These are phyloP conservation scores for Drosophila monieri DNA, from an alignment of 2,888 invertebrate species.

Conservation along the genomic window DNA sequence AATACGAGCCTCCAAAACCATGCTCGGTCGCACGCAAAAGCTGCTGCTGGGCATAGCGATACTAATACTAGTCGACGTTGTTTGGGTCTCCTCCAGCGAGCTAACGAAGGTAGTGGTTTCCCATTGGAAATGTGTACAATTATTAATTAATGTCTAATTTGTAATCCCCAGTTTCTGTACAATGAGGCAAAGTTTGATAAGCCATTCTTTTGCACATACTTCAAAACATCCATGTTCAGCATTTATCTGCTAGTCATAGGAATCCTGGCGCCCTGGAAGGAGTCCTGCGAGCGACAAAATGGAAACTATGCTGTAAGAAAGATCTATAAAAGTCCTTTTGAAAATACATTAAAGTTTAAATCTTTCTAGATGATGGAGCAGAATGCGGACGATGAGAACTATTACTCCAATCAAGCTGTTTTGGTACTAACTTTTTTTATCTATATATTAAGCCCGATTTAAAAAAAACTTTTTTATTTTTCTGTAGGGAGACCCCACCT, in stretches of 20 bases:
- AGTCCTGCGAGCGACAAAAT: slow-evolving; percentile 89
- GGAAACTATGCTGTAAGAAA: slow-evolving; percentile 89
- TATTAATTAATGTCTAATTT: neutral
- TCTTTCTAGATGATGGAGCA: slow-evolving; percentile 88
- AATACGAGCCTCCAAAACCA: slow-evolving; percentile 46
- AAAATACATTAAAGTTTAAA: neutral
- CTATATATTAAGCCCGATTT: neutral
- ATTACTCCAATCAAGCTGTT: slow-evolving; percentile 87
- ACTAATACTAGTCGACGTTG: slow-evolving; percentile 94
- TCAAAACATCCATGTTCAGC: slow-evolving; percentile 97
- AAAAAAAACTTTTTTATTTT: neutral
- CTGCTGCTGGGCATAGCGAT: slow-evolving; percentile 93
- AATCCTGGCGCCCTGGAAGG: slow-evolving; percentile 95
- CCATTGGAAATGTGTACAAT: neutral
- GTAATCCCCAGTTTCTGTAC: slow-evolving; percentile 89
- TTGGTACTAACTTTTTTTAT: slow-evolving; percentile 61
- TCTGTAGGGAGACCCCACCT: slow-evolving; percentile 93
- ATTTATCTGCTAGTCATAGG: slow-evolving; percentile 95
- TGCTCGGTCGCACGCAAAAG: slow-evolving; percentile 87
- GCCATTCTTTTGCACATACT: slow-evolving; percentile 97
- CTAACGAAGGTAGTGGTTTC: slow-evolving; percentile 91
- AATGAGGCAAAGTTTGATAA: slow-evolving; percentile 93
- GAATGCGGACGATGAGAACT: slow-evolving; percentile 91
- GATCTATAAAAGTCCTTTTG: neutral
- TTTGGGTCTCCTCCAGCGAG: slow-evolving; percentile 98